Conservation (phyloP, 2,888 invertebrate species). For the Microplitis manilae region DNA sequence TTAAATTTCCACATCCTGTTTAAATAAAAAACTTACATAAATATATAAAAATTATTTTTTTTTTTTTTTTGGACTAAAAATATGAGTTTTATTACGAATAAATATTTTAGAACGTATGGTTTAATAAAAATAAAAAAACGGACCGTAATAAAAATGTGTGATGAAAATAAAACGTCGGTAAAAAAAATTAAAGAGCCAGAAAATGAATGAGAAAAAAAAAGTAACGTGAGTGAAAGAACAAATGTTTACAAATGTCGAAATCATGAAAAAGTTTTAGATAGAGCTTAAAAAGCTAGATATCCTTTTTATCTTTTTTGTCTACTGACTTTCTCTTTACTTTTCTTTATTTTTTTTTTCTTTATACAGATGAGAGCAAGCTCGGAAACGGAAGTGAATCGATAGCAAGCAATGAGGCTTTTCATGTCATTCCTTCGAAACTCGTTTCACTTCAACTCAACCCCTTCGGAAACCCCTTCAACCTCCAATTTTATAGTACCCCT, state of each 20-base stretch:
- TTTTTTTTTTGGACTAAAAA: too few relatives aligned
- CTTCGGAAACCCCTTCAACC: background rate
- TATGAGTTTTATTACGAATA: too few relatives aligned
- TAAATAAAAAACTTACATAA: too few relatives aligned
- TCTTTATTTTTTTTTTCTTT: constrained; percentile 8
- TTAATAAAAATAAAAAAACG: too few relatives aligned
- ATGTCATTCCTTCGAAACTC: constrained; percentile 14
- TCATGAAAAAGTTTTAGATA: background rate
- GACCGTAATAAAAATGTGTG: background rate
- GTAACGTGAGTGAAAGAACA: constrained; percentile 21
- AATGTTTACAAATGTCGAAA: constrained; percentile 8
- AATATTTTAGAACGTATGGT: too few relatives aligned
- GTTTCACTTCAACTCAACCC: constrained; percentile 5
- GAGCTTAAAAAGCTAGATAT: background rate
- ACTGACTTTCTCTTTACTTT: background rate
- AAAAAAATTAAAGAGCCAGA: background rate
- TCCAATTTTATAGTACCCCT: background rate
- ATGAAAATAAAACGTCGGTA: background rate
- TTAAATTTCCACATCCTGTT: too few relatives aligned
- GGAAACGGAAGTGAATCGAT: constrained; percentile 41
- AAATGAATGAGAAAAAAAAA: constrained; percentile 15
- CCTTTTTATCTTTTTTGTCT: background rate
- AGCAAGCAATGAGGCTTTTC: constrained; percentile 31
- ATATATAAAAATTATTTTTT: too few relatives aligned
- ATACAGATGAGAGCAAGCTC: constrained; percentile 34